Evolutionary conservation across 2,888 invertebrate genomes (phyloP), one percentile per base, ranked within the genome.

Genomic region (Drosophila cracens): DNA sequence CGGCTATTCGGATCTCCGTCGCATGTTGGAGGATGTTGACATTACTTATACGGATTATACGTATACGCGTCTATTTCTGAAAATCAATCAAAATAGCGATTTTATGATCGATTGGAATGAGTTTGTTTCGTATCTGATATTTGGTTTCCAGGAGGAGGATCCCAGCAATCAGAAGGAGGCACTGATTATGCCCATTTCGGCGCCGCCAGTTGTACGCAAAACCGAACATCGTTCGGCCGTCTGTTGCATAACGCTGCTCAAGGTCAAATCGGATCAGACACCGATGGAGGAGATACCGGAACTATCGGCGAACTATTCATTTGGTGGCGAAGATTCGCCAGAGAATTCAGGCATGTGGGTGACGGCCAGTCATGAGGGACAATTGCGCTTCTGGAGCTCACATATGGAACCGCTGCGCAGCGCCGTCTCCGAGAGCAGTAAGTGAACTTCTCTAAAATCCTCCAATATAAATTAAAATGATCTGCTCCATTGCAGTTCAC

Each of bases 341-440:
- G 91, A 95, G 75, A 94, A 94, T 76, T 94, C 95, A 69, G 97
- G 97, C 51, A 94, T 94, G 82, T 97, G 97, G 92, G 92, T 97
- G 74, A 96, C 97, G 0, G 95, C 95, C 36, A 97, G 97, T 85
- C 95, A 95, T 80, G 97, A 97, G 88, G 97, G 97, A 1, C 93
- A 94, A 82, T 94, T 97, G 79, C 96, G 96, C 91, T 96, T 96
- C 93, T 97, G 97, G 97, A 94, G 96, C 0, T 92, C 96, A 21
- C 95, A 96, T 83, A 94, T 97, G 94, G 94, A 94, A n/a, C 94
- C 95, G 59, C 93, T 95, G 78, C 94, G 96, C 65, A 95, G 94
- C 16, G 95, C 95, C 0, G 94, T 93, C 81, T 96, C 96, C 0
- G 94, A 94, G 36, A 95, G 95, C 86, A 95, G 96, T 94, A 92